Evolutionary conservation across 2,888 invertebrate species (phyloP).

Genomic region (Hydrotaea diabolus): DNA sequence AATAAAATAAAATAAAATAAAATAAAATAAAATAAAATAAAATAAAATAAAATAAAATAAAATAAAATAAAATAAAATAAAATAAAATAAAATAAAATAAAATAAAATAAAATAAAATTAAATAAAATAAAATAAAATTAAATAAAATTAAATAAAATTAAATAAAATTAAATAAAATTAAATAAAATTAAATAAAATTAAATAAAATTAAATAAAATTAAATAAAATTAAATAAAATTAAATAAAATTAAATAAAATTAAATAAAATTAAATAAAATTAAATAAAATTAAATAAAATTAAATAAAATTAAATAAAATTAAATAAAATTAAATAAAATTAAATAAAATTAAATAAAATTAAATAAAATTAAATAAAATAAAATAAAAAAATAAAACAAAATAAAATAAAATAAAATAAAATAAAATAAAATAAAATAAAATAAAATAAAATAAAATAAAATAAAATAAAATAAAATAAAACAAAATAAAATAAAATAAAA

Average conservation of each 20-base stretch:
- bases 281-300: not conserved
- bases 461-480: not conserved
- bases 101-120: not conserved
- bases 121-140: not conserved
- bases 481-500: not conserved
- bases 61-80: not conserved
- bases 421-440: not conserved
- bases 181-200: not conserved
- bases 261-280: not conserved
- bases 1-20: not conserved
- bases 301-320: not conserved
- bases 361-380: not conserved
- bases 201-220: not conserved
- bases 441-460: not conserved
- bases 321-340: not conserved
- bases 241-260: not conserved
- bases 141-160: not conserved
- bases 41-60: not conserved
- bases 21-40: not conserved
- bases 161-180: not conserved
- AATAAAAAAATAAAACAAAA: not conserved
- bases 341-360: not conserved
- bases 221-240: not conserved
- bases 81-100: not conserved
- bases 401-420: not conserved